phyloP scores from a whole-genome alignment of 2,888 invertebrate species.

The Bruchidius siliquastri region DNA sequence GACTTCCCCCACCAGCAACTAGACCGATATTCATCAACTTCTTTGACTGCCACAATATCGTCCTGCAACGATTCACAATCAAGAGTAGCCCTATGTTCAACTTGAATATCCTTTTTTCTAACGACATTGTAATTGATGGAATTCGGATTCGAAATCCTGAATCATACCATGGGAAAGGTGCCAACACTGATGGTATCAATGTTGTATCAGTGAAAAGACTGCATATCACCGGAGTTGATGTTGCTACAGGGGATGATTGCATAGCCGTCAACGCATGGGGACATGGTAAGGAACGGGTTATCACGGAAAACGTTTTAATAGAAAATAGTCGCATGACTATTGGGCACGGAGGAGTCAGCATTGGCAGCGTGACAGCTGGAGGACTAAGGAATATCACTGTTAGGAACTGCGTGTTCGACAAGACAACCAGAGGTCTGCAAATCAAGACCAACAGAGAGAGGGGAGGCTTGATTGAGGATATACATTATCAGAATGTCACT shows the following conservation, averaged over 20 bases:
- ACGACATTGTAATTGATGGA: background rate
- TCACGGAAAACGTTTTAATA: background rate
- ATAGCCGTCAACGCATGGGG: background rate
- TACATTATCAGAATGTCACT: background rate
- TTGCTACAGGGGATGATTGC: background rate
- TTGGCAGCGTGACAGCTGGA: background rate
- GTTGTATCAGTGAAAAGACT: background rate
- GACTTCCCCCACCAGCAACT: background rate
- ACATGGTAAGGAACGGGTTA: background rate
- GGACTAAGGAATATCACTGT: background rate
- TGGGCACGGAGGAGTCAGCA: background rate
- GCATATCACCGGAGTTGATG: background rate
- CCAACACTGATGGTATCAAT: constrained; percentile 1
- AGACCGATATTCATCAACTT: background rate
- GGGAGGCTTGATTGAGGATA: background rate
- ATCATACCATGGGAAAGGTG: background rate
- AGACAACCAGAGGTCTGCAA: background rate
- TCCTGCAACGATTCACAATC: background rate
- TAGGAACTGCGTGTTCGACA: background rate
- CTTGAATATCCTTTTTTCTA: background rate
- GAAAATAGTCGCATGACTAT: background rate
- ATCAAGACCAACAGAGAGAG: background rate
- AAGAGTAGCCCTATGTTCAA: background rate
- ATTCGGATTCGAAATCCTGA: background rate
- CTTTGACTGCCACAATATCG: background rate